A percentile compares a stretch with the other conserved stretches of the same genome.
Evolutionary conservation across 2,888 invertebrate species (phyloP).

Genomic region (Leucophenga montana): DNA sequence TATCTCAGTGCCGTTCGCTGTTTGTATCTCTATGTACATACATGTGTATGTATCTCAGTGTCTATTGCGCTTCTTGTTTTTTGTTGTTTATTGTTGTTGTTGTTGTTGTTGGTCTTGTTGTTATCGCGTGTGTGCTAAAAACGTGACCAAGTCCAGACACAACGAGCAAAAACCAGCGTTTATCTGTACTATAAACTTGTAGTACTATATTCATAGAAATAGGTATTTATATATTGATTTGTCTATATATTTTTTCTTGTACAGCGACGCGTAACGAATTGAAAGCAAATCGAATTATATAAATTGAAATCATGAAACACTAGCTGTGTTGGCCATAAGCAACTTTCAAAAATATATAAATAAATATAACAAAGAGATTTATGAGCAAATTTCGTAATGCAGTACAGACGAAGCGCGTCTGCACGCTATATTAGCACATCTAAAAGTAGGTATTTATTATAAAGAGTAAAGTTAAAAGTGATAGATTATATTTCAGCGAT

Average conservation of each 20-base stretch:
- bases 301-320: background rate
- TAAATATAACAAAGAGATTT: background rate
- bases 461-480: no score
- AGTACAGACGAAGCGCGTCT: no score
- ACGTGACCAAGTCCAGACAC: constrained; percentile 53
- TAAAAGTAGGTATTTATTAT: no score
- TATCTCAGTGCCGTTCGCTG: background rate
- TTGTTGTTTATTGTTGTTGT: constrained; percentile 15
- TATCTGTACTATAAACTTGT: background rate
- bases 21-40: background rate
- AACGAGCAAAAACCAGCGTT: constrained; percentile 19
- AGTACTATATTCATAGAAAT: no score
- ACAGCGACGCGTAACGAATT: background rate
- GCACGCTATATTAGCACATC: no score
- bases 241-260: background rate
- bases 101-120: constrained; percentile 20
- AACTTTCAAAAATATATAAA: background rate
- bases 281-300: constrained; percentile 1
- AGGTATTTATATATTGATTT: no score
- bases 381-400: no score
- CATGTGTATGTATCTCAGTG: no score
- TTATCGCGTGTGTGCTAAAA: constrained; percentile 50
- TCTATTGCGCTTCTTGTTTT: constrained; percentile 8
- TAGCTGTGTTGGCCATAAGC: no score
- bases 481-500: no score